phyloP scores from a whole-genome alignment of 2,113 vertebrate genomes.

The Crotalus helleri region DNA sequence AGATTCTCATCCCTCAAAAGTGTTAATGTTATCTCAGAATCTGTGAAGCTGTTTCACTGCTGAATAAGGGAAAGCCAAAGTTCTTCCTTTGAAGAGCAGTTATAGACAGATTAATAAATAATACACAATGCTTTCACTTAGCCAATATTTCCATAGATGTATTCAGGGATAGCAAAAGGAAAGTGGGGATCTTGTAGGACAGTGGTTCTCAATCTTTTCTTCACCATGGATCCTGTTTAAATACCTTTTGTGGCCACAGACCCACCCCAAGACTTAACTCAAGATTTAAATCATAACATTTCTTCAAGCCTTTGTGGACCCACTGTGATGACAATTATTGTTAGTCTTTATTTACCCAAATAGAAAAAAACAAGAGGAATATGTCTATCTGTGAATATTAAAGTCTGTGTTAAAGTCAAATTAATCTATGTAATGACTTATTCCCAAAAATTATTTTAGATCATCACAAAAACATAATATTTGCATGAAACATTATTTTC shows the following conservation, averaged over 20 bases:
- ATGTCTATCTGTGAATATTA: not conserved
- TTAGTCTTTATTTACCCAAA: not conserved
- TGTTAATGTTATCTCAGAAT: not conserved
- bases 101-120: not conserved
- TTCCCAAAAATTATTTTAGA: not conserved
- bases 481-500: not conserved
- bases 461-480: not conserved
- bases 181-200: not conserved
- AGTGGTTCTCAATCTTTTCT: not conserved
- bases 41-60: not conserved
- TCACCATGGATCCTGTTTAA: not conserved
- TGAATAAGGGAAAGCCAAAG: not conserved
- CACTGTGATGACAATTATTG: not conserved
- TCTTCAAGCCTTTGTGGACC: not conserved
- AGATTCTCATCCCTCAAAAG: not conserved
- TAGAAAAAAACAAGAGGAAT: not conserved
- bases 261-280: not conserved
- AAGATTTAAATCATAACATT: not conserved
- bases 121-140: not conserved
- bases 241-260: not conserved
- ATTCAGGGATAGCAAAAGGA: not conserved
- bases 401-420: not conserved
- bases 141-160: not conserved
- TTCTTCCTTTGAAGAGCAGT: not conserved
- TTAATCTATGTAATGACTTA: not conserved